A percentile compares a stretch with the other conserved stretches of the same genome.
Conservation (phyloP, 2,113 vertebrate genomes). For the Clarias gariepinus region DNA sequence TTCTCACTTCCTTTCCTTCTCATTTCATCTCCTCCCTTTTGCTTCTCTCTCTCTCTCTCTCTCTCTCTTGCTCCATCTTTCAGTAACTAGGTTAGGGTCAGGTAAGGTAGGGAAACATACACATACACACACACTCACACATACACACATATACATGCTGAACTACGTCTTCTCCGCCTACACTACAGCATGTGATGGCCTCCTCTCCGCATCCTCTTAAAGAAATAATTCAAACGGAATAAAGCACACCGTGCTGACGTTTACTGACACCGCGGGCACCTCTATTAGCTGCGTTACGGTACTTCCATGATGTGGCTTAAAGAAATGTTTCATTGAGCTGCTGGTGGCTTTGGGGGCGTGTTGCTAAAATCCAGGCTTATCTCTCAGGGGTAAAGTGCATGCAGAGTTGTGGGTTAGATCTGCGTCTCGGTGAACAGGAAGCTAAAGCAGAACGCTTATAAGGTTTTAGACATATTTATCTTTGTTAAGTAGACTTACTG, state of each 20-base stretch:
- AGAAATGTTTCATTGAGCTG: neutral
- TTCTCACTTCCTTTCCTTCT: no score
- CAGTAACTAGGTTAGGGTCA: slow-evolving; percentile 69
- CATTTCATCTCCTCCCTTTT: slow-evolving; percentile 14
- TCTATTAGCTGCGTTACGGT: slow-evolving; percentile 5
- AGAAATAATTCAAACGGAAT: slow-evolving; percentile 4
- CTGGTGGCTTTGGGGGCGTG: neutral
- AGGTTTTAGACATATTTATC: neutral
- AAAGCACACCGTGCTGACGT: neutral
- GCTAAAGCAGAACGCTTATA: neutral
- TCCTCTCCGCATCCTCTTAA: neutral
- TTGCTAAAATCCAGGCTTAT: slow-evolving; percentile 5
- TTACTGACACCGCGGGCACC: neutral
- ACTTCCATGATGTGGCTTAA: neutral
- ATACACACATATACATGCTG: slow-evolving; percentile 34
- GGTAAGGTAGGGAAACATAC: slow-evolving; percentile 58
- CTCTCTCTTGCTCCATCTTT: slow-evolving; percentile 23
- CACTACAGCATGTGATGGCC: neutral
- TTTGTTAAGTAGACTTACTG: neutral
- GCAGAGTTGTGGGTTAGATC: neutral
- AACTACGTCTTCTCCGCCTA: slow-evolving; percentile 7
- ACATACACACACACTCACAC: slow-evolving; percentile 38
- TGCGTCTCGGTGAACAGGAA: neutral
- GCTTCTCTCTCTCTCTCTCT: neutral
- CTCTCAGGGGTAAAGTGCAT: neutral